These are phyloP conservation scores for Coptodon rendalli DNA, from an alignment of 2,113 vertebrate genomes.

Conservation along the genomic window DNA sequence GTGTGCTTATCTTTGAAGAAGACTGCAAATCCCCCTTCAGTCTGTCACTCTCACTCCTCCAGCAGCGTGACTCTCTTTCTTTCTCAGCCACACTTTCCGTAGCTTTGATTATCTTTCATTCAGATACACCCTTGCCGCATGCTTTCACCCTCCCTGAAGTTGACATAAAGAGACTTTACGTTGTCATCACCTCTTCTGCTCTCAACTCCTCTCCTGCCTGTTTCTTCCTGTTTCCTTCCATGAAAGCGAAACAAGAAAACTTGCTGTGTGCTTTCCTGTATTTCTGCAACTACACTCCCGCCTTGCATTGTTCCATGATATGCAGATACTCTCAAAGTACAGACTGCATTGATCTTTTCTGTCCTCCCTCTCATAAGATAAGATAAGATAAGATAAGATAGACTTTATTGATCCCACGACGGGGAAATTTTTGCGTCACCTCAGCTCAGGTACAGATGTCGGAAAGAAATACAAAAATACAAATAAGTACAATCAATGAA, in stretches of 20 bases:
- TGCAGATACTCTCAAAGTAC: constrained; percentile 41
- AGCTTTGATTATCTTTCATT: constrained; percentile 14
- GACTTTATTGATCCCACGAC: no score
- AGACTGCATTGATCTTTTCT: constrained; percentile 49
- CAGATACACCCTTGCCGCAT: background rate
- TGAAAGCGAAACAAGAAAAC: background rate
- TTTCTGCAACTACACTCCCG: constrained; percentile 5
- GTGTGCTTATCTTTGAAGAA: constrained; percentile 40
- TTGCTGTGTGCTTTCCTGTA: background rate
- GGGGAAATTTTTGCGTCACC: no score
- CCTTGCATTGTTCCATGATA: constrained; percentile 1
- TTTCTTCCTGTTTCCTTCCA: background rate
- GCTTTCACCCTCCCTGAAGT: background rate
- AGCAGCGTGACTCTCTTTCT: constrained; percentile 7
- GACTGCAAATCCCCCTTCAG: constrained; percentile 37
- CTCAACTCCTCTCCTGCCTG: background rate
- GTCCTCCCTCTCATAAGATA: background rate
- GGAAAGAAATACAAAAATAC: no score
- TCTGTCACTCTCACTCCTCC: constrained; percentile 39
- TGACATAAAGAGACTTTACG: background rate
- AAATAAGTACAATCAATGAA: no score
- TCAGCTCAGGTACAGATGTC: no score
- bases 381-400: no score
- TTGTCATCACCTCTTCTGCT: background rate
- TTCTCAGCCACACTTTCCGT: background rate